Evolutionary conservation across 2,113 vertebrate genomes (phyloP), one percentile per base, ranked within the genome.

Genomic region (Limanda limanda): DNA sequence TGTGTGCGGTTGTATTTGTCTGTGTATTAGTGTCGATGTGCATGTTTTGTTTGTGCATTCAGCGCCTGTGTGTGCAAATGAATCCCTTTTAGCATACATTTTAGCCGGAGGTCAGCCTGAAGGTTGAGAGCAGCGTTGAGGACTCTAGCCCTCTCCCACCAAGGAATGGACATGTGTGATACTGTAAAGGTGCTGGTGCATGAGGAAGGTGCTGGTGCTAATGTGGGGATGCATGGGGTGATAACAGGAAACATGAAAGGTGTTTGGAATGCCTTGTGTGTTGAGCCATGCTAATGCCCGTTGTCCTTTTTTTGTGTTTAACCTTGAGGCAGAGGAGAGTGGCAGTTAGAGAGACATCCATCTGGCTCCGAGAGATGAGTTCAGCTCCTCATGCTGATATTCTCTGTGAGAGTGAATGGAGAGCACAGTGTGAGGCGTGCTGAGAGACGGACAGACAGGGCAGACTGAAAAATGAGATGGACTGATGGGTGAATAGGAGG

Each of bases 361-460:
- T 90, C 90, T 90, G 91, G 69, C 82, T 74, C 65, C 1, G 78
- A 84, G 79, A 85, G 86, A 84, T 59, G 72, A 84, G 75, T 68
- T 85, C 81, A 56, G 86, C 85, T 82, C 72, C 74, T 87, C 89
- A 85, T 65, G 81, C 86, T 89, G 88, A 87, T 90, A 65, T 82
- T 79, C 71, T 81, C 79, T 24, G 62, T 47, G 3, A 82, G 81
- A 71, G 35, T 55, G 80, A 79, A 85, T 61, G 86, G 71, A 78
- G 64, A 85, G 82, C 51, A 35, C 76, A 60, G 79, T 42, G 15
- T 60, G 64, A 25, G 17, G 74, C 86, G 83, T 73, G 81, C 79
- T 74, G 81, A 81, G 86, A 83, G 89, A 83, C n/a, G 11, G 74
- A 85, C 75, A 73, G 82, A 74, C 70, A 80, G 54, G 59, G 23